Evolutionary conservation across 2,888 invertebrate species (phyloP), one percentile per base, ranked within the genome.

Genomic region (Drosophila anomalipes): DNA sequence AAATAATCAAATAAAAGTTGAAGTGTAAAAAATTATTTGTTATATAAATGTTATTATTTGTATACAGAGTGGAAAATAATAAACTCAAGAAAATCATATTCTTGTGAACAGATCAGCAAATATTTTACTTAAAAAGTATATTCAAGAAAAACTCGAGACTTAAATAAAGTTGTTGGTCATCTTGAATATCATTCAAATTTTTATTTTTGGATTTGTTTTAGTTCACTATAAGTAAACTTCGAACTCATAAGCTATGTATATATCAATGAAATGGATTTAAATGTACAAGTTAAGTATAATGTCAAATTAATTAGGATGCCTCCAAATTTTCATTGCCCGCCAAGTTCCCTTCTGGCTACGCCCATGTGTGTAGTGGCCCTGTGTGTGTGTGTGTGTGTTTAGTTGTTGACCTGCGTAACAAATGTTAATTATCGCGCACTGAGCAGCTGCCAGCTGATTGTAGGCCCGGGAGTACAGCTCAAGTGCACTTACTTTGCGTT

Each of bases 401-500:
- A 52, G 57, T 49, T 77, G 66, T 79, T 80, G 79, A 80, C 73
- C 77, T 80, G 82, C 74, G 81, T 77, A 79, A 72, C 82, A 81
- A 81, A 81, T 81, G 81, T 79, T 82, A 81, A 82, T 81, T 81
- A 81, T 78, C 77, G 79, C 73, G 70, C 67, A 53, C 59, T 61
- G 72, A 78, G 60, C 81, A 79, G 79, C 79, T 80, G 79, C 77
- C 79, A 77, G 77, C 80, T 77, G 80, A 69, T 80, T 79, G 79
- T 79, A 79, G 79, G 80, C 73, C 66, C 69, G 59, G 67, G 57
- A 72, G 70, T 58, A 74, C 63, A 82, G 67, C 89, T 81, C 84
- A 76, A 86, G 89, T 86, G 86, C 86, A 89, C 89, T 89, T 86
- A 89, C 77, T 86, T 86, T 84, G 86, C 85, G 82, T 77, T 86